These are phyloP conservation scores for Zygothrica quintamaculata DNA, from an alignment of 2,888 invertebrate species.

Conservation along the genomic window DNA sequence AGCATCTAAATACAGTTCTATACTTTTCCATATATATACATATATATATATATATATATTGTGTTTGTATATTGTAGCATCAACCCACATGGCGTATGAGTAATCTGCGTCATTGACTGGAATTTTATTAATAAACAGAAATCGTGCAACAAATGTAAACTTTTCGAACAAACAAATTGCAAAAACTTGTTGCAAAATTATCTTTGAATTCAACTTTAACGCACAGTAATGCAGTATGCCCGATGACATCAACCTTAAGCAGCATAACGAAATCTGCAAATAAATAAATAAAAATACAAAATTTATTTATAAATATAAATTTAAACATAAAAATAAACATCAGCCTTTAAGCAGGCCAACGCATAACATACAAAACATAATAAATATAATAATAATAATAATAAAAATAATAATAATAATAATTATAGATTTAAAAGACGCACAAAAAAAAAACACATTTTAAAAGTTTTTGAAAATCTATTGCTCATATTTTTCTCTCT, in stretches of 20 bases:
- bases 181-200: not conserved
- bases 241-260: slow-evolving; percentile 58
- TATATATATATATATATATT: not conserved
- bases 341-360: slow-evolving; percentile 55
- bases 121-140: slow-evolving; percentile 24
- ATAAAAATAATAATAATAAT: slow-evolving; percentile 31
- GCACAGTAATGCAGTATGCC: not conserved
- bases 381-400: slow-evolving; percentile 31
- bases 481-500: slow-evolving; percentile 14
- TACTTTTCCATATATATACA: no score
- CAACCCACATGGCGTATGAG: slow-evolving; percentile 65
- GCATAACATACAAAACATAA: slow-evolving; percentile 37
- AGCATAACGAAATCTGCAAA: slow-evolving; percentile 23
- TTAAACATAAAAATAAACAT: slow-evolving; percentile 60
- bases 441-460: slow-evolving; percentile 25
- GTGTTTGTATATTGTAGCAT: slow-evolving; percentile 6
- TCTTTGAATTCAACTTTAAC: slow-evolving; percentile 40
- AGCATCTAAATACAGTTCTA: no score
- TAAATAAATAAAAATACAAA: slow-evolving; percentile 51
- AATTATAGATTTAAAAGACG: slow-evolving; percentile 39
- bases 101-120: slow-evolving; percentile 54
- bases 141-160: slow-evolving; percentile 15
- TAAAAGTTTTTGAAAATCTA: slow-evolving; percentile 38
- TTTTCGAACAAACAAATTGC: slow-evolving; percentile 10
- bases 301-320: slow-evolving; percentile 58